Evolutionary conservation across 2,888 invertebrate species (phyloP).

Genomic region (Spilarctia lutea): DNA sequence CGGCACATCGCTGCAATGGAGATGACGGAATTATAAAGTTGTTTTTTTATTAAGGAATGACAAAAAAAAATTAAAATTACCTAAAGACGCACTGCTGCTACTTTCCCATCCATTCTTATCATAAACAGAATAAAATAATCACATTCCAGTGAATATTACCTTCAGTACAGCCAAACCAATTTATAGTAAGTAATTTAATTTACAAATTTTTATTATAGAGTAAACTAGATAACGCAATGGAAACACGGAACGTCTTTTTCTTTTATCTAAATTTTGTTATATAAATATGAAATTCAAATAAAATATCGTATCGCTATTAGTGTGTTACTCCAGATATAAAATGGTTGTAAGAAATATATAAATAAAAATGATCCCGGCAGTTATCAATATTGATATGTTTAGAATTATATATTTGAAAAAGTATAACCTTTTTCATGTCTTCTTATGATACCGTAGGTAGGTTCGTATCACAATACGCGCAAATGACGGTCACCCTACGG

Average conservation of each 20-base stretch:
- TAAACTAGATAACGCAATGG: background rate
- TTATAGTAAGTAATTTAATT: too few relatives aligned
- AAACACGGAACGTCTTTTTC: background rate
- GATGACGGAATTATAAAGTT: background rate
- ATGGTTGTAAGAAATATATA: background rate
- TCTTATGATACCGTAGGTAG: conserved; percentile 57
- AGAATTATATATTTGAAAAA: conserved; percentile 13
- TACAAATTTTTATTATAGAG: background rate
- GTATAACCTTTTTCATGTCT: conserved; percentile 52
- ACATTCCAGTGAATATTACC: too few relatives aligned
- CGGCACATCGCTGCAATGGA: background rate
- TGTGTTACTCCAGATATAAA: background rate
- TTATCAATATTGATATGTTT: conserved; percentile 42
- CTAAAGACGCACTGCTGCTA: background rate
- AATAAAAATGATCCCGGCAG: conserved; percentile 5
- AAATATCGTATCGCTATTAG: background rate
- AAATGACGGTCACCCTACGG: conserved; percentile 61
- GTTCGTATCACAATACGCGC: conserved; percentile 64
- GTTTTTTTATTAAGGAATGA: background rate
- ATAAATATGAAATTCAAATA: background rate
- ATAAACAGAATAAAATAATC: too few relatives aligned
- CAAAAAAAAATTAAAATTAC: background rate
- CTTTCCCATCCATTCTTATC: too few relatives aligned
- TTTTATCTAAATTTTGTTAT: background rate
- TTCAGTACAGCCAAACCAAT: too few relatives aligned